These are phyloP conservation scores for Parapsyche elsis DNA, from an alignment of 1,140 invertebrate species.

Conservation along the genomic window DNA sequence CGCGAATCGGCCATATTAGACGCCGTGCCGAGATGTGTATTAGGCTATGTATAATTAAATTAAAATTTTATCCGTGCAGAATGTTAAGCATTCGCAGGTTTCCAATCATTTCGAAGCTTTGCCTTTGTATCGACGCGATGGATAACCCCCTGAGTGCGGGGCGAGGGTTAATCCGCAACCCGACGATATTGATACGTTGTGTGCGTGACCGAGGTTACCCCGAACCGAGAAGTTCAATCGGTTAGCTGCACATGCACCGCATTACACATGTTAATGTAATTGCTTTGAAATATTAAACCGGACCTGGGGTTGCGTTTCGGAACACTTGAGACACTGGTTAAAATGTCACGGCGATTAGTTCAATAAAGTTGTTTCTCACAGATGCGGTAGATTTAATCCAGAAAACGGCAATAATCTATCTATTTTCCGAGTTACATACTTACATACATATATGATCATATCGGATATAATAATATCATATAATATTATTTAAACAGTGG, in stretches of 20 bases:
- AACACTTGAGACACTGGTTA: background rate
- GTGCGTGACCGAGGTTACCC: slow-evolving; percentile 27
- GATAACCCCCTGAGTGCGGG: slow-evolving; percentile 33
- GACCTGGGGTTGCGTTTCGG: slow-evolving; percentile 5
- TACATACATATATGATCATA: too few relatives aligned
- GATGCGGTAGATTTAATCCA: too few relatives aligned
- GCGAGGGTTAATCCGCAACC: slow-evolving; percentile 44
- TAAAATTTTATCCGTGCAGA: background rate
- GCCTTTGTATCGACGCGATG: slow-evolving; percentile 4
- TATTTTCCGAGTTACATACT: too few relatives aligned
- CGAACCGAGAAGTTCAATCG: slow-evolving; percentile 31
- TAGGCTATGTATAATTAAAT: too few relatives aligned
- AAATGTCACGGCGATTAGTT: too few relatives aligned
- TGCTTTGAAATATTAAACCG: slow-evolving; percentile 39
- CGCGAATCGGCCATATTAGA: too few relatives aligned
- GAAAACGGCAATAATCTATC: too few relatives aligned
- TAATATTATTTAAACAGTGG: too few relatives aligned
- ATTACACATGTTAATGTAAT: slow-evolving; percentile 53
- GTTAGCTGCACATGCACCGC: slow-evolving; percentile 32
- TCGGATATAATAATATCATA: too few relatives aligned
- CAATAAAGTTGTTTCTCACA: too few relatives aligned
- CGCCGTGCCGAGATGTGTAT: too few relatives aligned
- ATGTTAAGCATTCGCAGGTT: background rate
- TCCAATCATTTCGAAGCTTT: too few relatives aligned
- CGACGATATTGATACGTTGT: slow-evolving; percentile 50